Evolutionary conservation across 2,113 vertebrate species (phyloP).

Genomic region (Trichomycterus rosablanca): DNA sequence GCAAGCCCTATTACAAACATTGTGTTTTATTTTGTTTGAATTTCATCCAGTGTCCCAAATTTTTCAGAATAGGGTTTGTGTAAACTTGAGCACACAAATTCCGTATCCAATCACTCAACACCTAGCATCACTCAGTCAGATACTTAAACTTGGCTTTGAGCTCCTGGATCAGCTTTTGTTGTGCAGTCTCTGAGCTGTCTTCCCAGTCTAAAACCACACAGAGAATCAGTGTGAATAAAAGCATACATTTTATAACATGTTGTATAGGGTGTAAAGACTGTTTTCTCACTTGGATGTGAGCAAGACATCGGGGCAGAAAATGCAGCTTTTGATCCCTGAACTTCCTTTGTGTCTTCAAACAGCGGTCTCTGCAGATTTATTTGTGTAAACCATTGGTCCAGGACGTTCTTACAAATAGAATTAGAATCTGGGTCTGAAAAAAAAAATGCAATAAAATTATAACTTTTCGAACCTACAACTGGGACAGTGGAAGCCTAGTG

Average conservation of each 20-base stretch:
- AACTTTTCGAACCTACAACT: too few relatives aligned
- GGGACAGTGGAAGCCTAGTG: too few relatives aligned
- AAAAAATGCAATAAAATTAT: neutral
- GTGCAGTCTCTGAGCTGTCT: slow-evolving; percentile 19
- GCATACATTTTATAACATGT: neutral
- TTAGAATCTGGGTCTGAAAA: neutral
- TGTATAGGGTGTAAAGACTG: neutral
- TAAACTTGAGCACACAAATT: too few relatives aligned
- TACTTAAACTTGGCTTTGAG: slow-evolving; percentile 12
- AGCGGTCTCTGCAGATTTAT: slow-evolving; percentile 1
- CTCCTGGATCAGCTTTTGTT: slow-evolving; percentile 20
- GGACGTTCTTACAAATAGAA: slow-evolving; percentile 16
- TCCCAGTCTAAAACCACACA: slow-evolving; percentile 30
- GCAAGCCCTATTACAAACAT: too few relatives aligned
- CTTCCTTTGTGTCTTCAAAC: slow-evolving; percentile 27
- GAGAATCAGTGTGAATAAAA: neutral
- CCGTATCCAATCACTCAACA: too few relatives aligned
- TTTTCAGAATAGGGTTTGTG: too few relatives aligned
- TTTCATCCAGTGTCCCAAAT: too few relatives aligned
- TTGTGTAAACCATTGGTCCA: slow-evolving; percentile 26
- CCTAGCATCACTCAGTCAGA: slow-evolving; percentile 10
- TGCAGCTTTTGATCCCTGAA: slow-evolving; percentile 17
- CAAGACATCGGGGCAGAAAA: slow-evolving; percentile 27
- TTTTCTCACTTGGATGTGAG: slow-evolving; percentile 25
- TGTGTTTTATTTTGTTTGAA: too few relatives aligned